phyloP scores from a whole-genome alignment of 1,140 invertebrate genomes.

The Saccostrea glomerata region DNA sequence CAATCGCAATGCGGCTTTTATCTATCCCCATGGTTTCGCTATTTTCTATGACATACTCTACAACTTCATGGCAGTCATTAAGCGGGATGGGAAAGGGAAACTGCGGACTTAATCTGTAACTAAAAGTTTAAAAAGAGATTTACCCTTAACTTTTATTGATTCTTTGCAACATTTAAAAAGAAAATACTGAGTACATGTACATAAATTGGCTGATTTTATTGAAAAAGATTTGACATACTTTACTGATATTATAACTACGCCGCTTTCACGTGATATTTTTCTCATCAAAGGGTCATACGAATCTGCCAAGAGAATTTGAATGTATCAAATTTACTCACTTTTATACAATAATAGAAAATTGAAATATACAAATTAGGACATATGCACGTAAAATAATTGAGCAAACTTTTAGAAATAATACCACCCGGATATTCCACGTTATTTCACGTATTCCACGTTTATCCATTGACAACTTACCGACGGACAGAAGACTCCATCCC shows the following conservation, averaged over 20 bases:
- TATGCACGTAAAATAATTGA: neutral
- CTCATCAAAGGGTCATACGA: constrained; percentile 63
- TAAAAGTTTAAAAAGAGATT: constrained; percentile 22
- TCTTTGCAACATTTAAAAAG: no score
- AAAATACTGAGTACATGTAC: no score
- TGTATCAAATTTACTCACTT: neutral
- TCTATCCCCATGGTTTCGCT: constrained; percentile 53
- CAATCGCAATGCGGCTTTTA: constrained; percentile 58
- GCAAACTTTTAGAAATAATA: neutral
- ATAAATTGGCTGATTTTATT: no score
- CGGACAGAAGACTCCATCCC: constrained; percentile 63
- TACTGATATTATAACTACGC: constrained; percentile 62
- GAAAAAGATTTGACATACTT: constrained; percentile 44
- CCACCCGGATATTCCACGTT: neutral
- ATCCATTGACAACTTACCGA: constrained; percentile 52
- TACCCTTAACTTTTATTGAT: no score
- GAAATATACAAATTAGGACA: neutral
- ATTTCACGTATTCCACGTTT: neutral
- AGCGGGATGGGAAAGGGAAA: constrained; percentile 61
- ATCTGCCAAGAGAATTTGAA: constrained; percentile 49
- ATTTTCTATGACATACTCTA: constrained; percentile 62
- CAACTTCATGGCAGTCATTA: constrained; percentile 60
- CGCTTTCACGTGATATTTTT: constrained; percentile 64
- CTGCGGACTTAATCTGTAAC: constrained; percentile 64
- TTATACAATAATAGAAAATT: no score